phyloP scores from a whole-genome alignment of 1,140 invertebrate species.

The Hyposmocoma kahamanoa region DNA sequence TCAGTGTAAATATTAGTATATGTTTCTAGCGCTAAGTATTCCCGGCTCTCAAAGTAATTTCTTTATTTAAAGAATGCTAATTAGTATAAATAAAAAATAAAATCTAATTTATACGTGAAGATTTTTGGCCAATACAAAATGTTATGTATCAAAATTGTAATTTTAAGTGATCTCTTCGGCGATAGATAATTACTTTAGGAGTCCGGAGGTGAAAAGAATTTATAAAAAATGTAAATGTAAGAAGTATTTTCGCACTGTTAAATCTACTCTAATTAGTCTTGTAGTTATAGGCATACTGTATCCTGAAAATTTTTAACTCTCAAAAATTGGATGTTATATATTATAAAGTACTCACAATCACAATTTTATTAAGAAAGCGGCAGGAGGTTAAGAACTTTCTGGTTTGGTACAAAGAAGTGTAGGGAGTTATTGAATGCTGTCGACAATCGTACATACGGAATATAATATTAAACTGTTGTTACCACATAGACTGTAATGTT shows the following conservation, averaged over 20 bases:
- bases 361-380: no score
- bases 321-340: no score
- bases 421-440: no score
- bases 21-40: constrained; percentile 55
- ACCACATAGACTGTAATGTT: no score
- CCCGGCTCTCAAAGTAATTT: constrained; percentile 69
- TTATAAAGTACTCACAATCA: no score
- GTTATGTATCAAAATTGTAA: constrained; percentile 65
- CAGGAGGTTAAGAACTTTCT: no score
- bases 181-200: constrained; percentile 68
- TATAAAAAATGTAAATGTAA: constrained; percentile 65
- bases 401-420: no score
- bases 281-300: no score
- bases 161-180: constrained; percentile 71
- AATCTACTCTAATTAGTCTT: no score
- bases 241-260: constrained; percentile 72
- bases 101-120: constrained; percentile 53
- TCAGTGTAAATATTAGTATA: constrained; percentile 69
- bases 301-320: no score
- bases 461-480: no score
- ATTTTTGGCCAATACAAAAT: constrained; percentile 65
- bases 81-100: constrained; percentile 44
- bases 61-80: constrained; percentile 62
- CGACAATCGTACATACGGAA: no score
- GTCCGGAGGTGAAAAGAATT: constrained; percentile 69